These are phyloP conservation scores for Reinhardtius hippoglossoides DNA, from an alignment of 2,113 vertebrate genomes.

Conservation along the genomic window DNA sequence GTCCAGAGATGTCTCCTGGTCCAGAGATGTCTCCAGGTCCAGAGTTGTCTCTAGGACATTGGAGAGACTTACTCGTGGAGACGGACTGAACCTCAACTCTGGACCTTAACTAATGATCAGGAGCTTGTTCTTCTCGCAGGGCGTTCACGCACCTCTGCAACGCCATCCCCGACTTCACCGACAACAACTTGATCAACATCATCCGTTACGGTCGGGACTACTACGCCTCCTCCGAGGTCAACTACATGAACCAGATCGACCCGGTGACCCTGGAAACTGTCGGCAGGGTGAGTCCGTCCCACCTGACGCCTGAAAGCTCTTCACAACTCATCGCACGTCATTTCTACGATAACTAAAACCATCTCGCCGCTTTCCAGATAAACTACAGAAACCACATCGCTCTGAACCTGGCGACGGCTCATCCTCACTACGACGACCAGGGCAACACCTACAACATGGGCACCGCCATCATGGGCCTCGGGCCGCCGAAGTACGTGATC, in stretches of 20 bases:
- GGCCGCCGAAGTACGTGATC: constrained; percentile 89
- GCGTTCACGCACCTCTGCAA: constrained; percentile 89
- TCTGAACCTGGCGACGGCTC: constrained; percentile 90
- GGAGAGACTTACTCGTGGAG: no score
- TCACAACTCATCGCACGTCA: neutral
- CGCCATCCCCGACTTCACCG: constrained; percentile 92
- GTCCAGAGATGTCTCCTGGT: no score
- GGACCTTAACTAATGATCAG: no score
- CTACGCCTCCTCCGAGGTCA: constrained; percentile 92
- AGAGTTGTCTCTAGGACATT: no score
- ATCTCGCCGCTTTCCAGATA: constrained; percentile 72
- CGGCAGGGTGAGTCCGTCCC: constrained; percentile 82
- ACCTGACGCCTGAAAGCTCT: neutral
- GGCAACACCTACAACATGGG: constrained; percentile 95
- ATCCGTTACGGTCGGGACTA: constrained; percentile 90
- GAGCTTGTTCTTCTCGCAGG: constrained; percentile 64
- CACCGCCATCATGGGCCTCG: constrained; percentile 88
- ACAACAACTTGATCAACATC: constrained; percentile 96
- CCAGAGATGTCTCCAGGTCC: no score
- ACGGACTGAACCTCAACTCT: no score
- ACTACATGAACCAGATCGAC: constrained; percentile 92
- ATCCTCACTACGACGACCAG: constrained; percentile 92
- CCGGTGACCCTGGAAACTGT: constrained; percentile 88
- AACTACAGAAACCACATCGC: constrained; percentile 91
- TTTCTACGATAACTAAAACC: no score